Evolutionary conservation across 2,797 vertebrate species (phyloP), one percentile per base, ranked within the genome.

Genomic region (Emydoidea blandingii): DNA sequence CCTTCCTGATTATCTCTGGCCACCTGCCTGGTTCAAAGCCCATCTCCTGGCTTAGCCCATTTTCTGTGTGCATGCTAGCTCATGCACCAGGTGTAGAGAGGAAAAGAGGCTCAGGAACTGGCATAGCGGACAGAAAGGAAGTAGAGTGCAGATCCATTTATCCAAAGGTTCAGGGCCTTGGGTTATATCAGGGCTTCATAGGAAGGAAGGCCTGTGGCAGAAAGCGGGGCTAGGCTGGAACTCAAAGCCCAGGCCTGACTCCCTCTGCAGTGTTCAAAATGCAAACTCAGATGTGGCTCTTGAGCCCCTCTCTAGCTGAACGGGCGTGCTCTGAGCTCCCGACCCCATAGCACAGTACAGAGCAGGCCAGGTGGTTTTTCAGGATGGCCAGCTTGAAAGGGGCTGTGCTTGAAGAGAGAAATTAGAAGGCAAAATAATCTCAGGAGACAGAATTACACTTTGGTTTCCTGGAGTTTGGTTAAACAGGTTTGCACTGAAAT

Each of bases 41-140:
- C 89, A 89, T 41, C 34, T 89, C n/a, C 0, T 0, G 68, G 19
- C 47, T 86, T 37, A 79, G 81, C 93, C 68, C 65, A 18, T 16
- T 23, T 3, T 3, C 18, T 0, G 0, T 57, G 85, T 1, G 1
- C 76, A 44, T 87, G 49, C 50, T 0, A 0, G 5, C 34, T 4
- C 1, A 0, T 3, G 85, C 65, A 3, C 0, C n/a, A 0, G 0
- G 12, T 81, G 72, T 0, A 0, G 44, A 0, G 4, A 6, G 27
- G 56, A n/a, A 0, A 2, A 27, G 53, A 52, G 47, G 4, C 29
- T 53, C 23, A 82, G 53, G 44, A 65, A 16, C 1, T 1, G 68
- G 14, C 76, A 57, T 31, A 29, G n/a, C 8, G 47, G 72, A 57
- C 68, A 87, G 65, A 79, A 54, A 82, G 44, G 90, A 59, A 86